Base-by-base conservation (phyloP, 2,797 vertebrate genomes). In the Nasua narica region DNA sequence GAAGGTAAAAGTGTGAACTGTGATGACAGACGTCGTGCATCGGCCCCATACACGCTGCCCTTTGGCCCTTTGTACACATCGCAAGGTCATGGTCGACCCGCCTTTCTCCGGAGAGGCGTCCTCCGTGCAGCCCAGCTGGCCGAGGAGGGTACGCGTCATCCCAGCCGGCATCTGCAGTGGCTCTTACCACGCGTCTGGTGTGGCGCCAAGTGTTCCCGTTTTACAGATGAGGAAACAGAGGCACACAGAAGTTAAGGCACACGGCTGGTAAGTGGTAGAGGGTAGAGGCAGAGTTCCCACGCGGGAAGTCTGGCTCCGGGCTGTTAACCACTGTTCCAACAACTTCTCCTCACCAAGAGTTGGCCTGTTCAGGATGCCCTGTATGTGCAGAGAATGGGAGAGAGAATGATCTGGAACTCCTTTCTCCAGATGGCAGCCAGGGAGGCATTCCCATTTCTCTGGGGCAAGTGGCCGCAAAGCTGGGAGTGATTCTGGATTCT, bases 211-310 rank as follows among this genome's bases (percentile, higher is more conserved):
- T 83, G 89, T 58, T 78, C 27, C 69, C 50, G 62, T 86, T 96
- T 95, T 69, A 56, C 48, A 78, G 43, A 46, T 40, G 65, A 89
- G 69, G 43, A 90, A 87, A 93, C 32, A 43, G 43, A 93, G 43
- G 62, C 23, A 58, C 5, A 7, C 3, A n/a, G 69, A 89, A 79
- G 89, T 93, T n/a, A 60, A 90, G 25, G 65, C 48, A 35, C 37
- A 52, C 13, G 54, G 35, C 23, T 72, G 43, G 56, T 43, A 67
- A 92, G 29, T 27, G 37, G 10, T 11, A 77, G 84, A 95, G 52
- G 37, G 10, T 11, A 77, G 84, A 95, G 52, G 65, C 74, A 58
- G 52, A n/a, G 70, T 81, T 93, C 81, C 77, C 82, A 83, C 56
- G 35, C 46, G 35, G 56, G 21, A 77, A 19, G 15, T 84, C 95